phyloP scores from a whole-genome alignment of 2,797 vertebrate species.

The Acrocephalus scirpaceus region DNA sequence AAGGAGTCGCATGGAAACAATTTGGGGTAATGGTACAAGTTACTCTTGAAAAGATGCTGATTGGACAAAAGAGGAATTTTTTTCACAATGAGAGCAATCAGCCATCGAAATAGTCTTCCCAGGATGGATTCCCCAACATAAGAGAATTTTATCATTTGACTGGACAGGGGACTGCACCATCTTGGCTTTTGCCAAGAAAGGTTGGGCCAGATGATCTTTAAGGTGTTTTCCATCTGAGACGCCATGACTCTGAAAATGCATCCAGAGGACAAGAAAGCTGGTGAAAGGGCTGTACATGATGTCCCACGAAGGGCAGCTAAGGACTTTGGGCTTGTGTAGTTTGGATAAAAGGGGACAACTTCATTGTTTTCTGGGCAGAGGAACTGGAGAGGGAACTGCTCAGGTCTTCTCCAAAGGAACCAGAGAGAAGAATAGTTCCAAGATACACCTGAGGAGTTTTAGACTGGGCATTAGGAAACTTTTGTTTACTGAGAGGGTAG shows the following conservation, averaged over 20 bases:
- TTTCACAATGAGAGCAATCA: neutral
- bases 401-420: neutral
- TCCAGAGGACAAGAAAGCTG: neutral
- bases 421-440: neutral
- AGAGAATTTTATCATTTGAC: neutral
- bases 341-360: neutral
- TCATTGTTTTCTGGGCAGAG: neutral
- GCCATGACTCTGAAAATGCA: neutral
- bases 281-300: too few species aligned
- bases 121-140: neutral
- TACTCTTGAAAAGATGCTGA: neutral
- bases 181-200: neutral
- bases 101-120: neutral
- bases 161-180: neutral
- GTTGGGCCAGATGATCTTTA: neutral
- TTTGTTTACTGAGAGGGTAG: neutral
- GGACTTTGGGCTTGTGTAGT: neutral
- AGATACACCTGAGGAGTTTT: neutral
- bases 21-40: neutral
- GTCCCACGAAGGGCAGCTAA: neutral
- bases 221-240: neutral
- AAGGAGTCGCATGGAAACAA: rapidly evolving
- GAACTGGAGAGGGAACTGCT: neutral
- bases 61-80: neutral
- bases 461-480: neutral